Base-by-base conservation (phyloP, 2,888 invertebrate species). In the Acleris laterana region DNA sequence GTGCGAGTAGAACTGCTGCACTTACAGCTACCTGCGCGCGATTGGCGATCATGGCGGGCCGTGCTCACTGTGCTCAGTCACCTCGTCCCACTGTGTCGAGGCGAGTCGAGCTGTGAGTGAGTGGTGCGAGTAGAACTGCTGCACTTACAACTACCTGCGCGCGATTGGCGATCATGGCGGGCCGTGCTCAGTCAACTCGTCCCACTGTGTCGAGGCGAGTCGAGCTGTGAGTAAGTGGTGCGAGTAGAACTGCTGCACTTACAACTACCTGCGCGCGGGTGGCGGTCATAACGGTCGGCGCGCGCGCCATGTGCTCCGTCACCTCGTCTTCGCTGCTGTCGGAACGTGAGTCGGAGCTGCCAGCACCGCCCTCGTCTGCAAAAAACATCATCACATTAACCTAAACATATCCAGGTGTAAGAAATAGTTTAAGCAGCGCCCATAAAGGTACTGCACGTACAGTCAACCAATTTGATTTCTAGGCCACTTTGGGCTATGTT, bases 281-380 rank as follows among this genome's bases (percentile, higher is more conserved):
- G 59, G 92, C 90, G 62, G 90, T 87, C 90, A 90, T 90, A 77
- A 81, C 82, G 78, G 86, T 79, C 44, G 87, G 82, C 70, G 86
- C 82, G 64, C 83, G 80, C 44, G 89, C 78, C 81, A 95, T 94
- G 89, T 96, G 96, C 85, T 96, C 96, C 50, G 96, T 96, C 86
- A 96, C 95, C 93, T 96, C 95, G 95, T 96, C 96, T 86, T 96
- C 96, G 89, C 96, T 96, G 89, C 96, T 96, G 87, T 96, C 96
- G 64, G 95, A 94, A 66, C 95, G 95, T 51, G 86, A 86, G 75
- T 90, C 92, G 69, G 89, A 89, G 73, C 89, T 90, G 79, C 88
- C 95, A 73, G 66, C 66, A 56, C 90, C 95, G 79, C 95, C 95
- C 87, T 95, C 96, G 94, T 96, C 96, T 95, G 89, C 0, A 88